Percentiles rank a stretch among this genome's conserved stretches.
phyloP scores from a whole-genome alignment of 1,140 invertebrate genomes.

The Orchestia grillus region DNA sequence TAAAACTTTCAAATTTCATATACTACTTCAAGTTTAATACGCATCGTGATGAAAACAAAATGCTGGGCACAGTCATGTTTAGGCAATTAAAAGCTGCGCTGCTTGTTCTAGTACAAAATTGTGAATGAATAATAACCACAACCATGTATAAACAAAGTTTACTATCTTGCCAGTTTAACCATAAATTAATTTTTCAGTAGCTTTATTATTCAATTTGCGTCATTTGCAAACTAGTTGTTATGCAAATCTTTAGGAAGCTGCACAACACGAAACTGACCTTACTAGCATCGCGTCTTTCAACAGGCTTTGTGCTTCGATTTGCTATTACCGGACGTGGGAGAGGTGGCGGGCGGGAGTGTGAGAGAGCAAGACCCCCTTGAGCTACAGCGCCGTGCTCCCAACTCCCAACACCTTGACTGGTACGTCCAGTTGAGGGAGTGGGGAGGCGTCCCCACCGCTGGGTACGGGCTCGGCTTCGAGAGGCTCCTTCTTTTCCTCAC shows the following conservation, averaged over 20 bases:
- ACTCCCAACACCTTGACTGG: slow-evolving; percentile 79
- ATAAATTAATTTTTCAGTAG: background rate
- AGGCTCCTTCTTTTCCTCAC: slow-evolving; percentile 81
- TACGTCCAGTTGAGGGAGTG: slow-evolving; percentile 92
- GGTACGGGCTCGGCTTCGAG: slow-evolving; percentile 97
- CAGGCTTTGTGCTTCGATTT: slow-evolving; percentile 90
- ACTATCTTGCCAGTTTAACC: background rate
- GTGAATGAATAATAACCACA: too few species aligned
- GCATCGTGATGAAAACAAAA: too few species aligned
- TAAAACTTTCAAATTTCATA: too few species aligned
- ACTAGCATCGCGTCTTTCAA: slow-evolving; percentile 9
- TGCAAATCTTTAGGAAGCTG: background rate
- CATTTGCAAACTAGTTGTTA: too few species aligned
- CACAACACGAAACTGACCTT: background rate
- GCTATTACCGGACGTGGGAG: slow-evolving; percentile 88
- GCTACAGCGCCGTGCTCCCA: slow-evolving; percentile 74
- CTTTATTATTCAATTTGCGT: background rate
- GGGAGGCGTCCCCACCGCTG: slow-evolving; percentile 87
- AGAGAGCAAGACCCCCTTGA: slow-evolving; percentile 84
- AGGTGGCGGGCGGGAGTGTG: slow-evolving; percentile 93
- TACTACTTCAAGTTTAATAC: too few species aligned
- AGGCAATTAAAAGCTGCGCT: too few species aligned
- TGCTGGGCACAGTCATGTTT: too few species aligned
- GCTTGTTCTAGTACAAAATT: too few species aligned
- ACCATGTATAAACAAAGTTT: too few species aligned